Base-by-base conservation (phyloP, 2,113 vertebrate genomes). In the Smithornis capensis region DNA sequence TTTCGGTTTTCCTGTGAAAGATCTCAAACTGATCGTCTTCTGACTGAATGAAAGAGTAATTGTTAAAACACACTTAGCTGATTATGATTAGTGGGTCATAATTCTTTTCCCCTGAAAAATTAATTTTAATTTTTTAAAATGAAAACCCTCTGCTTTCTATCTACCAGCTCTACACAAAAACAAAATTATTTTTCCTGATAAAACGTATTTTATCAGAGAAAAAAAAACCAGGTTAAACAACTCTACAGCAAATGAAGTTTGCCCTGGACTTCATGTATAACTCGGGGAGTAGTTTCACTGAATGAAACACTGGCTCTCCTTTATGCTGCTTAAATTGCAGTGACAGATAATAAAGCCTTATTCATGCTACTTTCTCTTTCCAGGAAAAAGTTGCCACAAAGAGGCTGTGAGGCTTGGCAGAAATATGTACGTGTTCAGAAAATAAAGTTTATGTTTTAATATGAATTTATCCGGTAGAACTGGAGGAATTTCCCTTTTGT, bases 281-380 rank as follows among this genome's bases (percentile, higher is more conserved):
- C 40, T 89, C 73, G 37, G 70, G 60, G 37, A 82, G 60, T n/a
- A 31, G 19, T 57, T 83, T 82, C 53, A 75, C 12, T 60, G 40
- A 49, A 23, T 90, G 56, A 84, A 63, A 81, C 24, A 44, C 7
- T 91, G 56, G 71, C 73, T 93, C 9, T 83, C 64, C 19, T 45
- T 92, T 49, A 64, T 23, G n/a, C 37, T 75, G 65, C n/a, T 68
- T 64, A 79, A 75, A 84, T 78, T 1, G 2, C 28, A 83, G 59
- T 89, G 59, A 85, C 70, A 87, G 87, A 85, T 85, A 93, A 80
- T 83, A 91, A 92, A 94, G 65, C 44, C 53, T 87, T 76, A 27
- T 50, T 92, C 50, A 19, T n/a, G 21, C 29, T 81, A 56, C 35
- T 56, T 75, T 92, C 52, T 89, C 79, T 83, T 95, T 93, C 89